A percentile compares a stretch with the other conserved stretches of the same genome.
Conservation (phyloP, 1,140 invertebrate genomes). For the Drosophila paulistorum region DNA sequence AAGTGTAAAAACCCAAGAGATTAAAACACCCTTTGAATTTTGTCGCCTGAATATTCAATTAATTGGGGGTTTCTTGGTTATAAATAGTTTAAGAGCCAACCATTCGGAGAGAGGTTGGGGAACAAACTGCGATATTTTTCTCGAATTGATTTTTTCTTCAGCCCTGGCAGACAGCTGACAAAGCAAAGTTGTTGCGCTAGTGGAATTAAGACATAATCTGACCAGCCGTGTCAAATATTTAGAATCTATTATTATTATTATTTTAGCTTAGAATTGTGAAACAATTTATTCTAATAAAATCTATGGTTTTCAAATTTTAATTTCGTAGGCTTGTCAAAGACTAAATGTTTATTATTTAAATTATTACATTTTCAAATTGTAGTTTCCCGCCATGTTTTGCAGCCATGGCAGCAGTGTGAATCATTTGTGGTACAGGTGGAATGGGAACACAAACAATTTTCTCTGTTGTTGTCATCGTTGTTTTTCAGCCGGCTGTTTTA, state of each 20-base stretch:
- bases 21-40: not conserved
- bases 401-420: not conserved
- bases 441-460: conserved; percentile 8
- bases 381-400: not conserved
- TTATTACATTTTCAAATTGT: not conserved
- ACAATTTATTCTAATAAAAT: no score
- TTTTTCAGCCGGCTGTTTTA: conserved; percentile 52
- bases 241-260: no score
- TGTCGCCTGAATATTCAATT: not conserved
- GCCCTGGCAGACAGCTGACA: not conserved
- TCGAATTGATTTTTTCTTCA: not conserved
- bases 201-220: not conserved
- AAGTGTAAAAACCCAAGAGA: not conserved
- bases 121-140: not conserved
- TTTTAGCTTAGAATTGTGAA: no score
- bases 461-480: not conserved
- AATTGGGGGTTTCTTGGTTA: not conserved
- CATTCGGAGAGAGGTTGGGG: not conserved
- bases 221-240: not conserved
- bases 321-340: no score
- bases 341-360: no score
- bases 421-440: not conserved
- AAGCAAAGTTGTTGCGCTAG: not conserved
- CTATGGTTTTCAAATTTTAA: no score
- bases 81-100: not conserved